A percentile compares a stretch with the other conserved stretches of the same genome.
Evolutionary conservation across 2,797 vertebrate genomes (phyloP).

Genomic region (Tokudaia muenninki): DNA sequence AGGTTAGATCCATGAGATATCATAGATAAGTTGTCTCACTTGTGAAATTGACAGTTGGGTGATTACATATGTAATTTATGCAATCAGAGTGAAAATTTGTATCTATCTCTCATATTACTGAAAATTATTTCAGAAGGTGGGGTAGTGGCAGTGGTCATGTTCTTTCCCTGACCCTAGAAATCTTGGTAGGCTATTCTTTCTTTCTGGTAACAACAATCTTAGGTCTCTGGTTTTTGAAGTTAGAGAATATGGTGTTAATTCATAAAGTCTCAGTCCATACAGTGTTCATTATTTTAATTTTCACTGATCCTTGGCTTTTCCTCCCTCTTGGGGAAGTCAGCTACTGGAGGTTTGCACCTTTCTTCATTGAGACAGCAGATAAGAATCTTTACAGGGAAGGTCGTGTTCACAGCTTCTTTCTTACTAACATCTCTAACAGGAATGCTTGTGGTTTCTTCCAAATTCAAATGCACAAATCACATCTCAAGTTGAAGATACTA

Average conservation of each 20-base stretch:
- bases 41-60: not conserved
- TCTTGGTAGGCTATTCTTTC: not conserved
- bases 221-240: not conserved
- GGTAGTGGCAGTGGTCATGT: not conserved
- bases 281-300: not conserved
- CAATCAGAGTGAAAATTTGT: conserved; percentile 28
- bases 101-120: not conserved
- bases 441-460: not conserved
- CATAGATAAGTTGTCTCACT: not conserved
- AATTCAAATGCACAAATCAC: not conserved
- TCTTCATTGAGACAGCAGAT: not conserved
- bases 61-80: not conserved
- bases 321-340: not conserved
- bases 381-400: not conserved
- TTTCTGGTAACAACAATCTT: not conserved
- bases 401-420: not conserved
- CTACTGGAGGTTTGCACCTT: not conserved
- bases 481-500: not conserved
- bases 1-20: not conserved
- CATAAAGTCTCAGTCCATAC: not conserved
- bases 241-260: not conserved
- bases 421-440: not conserved
- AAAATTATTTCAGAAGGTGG: not conserved
- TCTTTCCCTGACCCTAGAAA: conserved; percentile 1
- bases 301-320: not conserved